A percentile compares a stretch with the other conserved stretches of the same genome.
Conservation (phyloP, 2,888 invertebrate genomes). For the Salticus scenicus region DNA sequence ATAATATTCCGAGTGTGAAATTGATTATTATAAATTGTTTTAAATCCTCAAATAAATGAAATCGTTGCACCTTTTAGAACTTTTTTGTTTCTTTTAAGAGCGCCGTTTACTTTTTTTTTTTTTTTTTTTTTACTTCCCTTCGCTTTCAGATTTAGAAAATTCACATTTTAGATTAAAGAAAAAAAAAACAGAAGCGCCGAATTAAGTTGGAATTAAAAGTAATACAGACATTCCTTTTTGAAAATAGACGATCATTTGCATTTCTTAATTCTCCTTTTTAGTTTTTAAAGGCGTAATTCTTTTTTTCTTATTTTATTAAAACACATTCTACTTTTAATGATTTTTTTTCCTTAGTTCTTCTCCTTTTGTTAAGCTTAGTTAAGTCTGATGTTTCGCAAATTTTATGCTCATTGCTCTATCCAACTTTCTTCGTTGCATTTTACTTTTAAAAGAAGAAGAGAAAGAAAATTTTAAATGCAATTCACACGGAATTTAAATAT, state of each 20-base stretch:
- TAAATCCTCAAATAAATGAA: conserved; percentile 7
- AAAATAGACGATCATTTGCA: conserved; percentile 14
- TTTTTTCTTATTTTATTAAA: background rate
- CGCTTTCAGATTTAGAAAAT: background rate
- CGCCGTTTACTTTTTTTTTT: no score
- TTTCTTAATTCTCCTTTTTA: background rate
- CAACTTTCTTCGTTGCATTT: background rate
- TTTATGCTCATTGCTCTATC: background rate
- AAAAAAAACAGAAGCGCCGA: background rate
- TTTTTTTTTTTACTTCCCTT: no score
- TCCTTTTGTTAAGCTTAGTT: background rate
- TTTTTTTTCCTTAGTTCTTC: background rate
- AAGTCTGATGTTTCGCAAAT: background rate
- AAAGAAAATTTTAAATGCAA: no score
- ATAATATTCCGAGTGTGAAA: conserved; percentile 2
- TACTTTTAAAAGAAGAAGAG: background rate
- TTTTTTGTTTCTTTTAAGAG: conserved; percentile 6
- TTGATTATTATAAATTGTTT: conserved; percentile 7
- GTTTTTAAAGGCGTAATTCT: background rate
- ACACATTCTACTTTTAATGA: background rate
- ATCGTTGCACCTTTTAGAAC: background rate
- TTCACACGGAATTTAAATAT: background rate
- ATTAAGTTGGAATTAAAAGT: background rate
- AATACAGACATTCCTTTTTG: background rate
- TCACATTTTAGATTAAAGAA: background rate